Base-by-base conservation (phyloP, 1,140 invertebrate genomes). In the Monochamus saltuarius region DNA sequence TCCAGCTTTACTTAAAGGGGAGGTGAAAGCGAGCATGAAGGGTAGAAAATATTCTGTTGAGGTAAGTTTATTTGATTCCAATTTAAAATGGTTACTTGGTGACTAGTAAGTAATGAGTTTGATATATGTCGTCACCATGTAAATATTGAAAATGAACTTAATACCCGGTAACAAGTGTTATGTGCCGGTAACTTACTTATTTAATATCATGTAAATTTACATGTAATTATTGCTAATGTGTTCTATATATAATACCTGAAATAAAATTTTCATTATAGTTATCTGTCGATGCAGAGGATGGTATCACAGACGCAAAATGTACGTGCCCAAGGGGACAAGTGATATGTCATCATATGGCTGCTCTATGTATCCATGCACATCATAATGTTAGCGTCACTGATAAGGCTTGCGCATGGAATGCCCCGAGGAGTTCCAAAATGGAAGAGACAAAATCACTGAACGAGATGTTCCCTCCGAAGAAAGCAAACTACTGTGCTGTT, bases 11-110 rank as follows among this genome's bases (percentile, higher is more conserved):
- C 29, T 58, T n/a, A 62, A 40, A 45, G 54, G 61, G 11, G 13
- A 52, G 17, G 38, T 62, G 0, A 16, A 16, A n/a, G 49, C 47
- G n/a, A 62, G 54, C 46, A 62, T 62, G 61, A 57, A 52, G 29
- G 29, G 59, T 38, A 59, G 42, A 59, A 59, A 13, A n/a, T 63
- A 63, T 35, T 37, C 59, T 11, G 42, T 54, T 34, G 17, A 45
- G 38, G 35, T 59, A 54, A 13, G 50, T 38, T 19, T 17, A 13
- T n/a, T 34, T 22, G 10, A 51, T 51, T 51, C 19, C 49, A 51
- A 13, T 14, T 29, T 13, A 17, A 29, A n/a, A 51, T 29, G n/a
- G 49, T 29, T 29, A 35, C 13, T 29, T 17, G 35, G 14, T 13
- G 13, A 7, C 16, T 16, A 43, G 19, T 56, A 13, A 45, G 13